Evolutionary conservation across 2,888 invertebrate genomes (phyloP).

Genomic region (Rotaria sp.): DNA sequence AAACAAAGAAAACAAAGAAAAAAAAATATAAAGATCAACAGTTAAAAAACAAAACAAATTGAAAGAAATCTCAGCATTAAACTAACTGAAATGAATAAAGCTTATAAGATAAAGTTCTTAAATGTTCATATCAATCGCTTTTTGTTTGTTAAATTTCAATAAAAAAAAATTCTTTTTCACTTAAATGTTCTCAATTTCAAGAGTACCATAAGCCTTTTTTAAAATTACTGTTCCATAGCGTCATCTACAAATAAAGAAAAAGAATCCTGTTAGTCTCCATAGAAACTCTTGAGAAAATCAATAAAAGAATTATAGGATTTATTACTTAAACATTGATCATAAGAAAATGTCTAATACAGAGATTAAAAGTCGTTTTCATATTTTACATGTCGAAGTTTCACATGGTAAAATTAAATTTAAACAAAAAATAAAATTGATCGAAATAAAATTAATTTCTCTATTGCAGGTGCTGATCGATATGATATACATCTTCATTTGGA

Average conservation of each 20-base stretch:
- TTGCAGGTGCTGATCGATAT: slow-evolving; percentile 31
- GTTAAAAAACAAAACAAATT: neutral
- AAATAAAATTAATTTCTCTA: neutral
- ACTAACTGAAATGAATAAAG: too few species aligned
- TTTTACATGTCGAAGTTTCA: slow-evolving; percentile 11
- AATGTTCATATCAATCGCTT: neutral
- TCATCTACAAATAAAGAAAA: neutral
- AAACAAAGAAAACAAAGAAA: neutral
- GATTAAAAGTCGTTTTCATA: slow-evolving; percentile 19
- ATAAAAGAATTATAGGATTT: neutral
- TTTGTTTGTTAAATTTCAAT: neutral
- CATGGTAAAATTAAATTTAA: neutral
- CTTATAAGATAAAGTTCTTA: neutral
- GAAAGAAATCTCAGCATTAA: too few species aligned
- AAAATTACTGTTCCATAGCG: neutral
- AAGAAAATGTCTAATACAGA: neutral
- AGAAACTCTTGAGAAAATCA: neutral
- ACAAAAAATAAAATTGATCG: neutral
- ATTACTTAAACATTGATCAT: neutral
- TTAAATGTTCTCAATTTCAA: neutral
- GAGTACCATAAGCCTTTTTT: neutral
- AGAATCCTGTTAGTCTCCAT: neutral
- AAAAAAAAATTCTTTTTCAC: neutral
- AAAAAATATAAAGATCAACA: too few species aligned
- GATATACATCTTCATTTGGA: slow-evolving; percentile 34